Evolutionary conservation across 23 tunicate species (phyloP), one percentile per base, ranked within the genome.

Genomic region (Aplidium turbinatum): DNA sequence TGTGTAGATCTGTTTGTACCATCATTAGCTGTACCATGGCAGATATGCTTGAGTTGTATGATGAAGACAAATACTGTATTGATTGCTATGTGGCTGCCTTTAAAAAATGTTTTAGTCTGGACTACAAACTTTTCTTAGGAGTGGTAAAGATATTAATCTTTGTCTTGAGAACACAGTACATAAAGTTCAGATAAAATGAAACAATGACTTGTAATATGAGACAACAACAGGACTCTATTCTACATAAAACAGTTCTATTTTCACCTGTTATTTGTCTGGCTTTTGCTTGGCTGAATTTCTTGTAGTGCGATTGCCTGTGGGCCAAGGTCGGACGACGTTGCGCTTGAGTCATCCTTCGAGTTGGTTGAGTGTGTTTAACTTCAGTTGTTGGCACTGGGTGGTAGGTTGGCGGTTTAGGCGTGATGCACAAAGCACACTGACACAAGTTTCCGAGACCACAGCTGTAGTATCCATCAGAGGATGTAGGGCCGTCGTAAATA

Each of bases 361-460:
- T 38, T 25, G 80, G 68, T 42, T 75, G 79, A 0, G 38, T 50
- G 26, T 20, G 55, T 27, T 51, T 33, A n/a, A 63, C 52, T 4
- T 2, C 32, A 34, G 16, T 52, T 24, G 53, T 35, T 0, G 25
- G 47, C 11, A 27, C 33, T 1, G 58, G 79, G 3, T 72, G 63
- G 31, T 53, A 82, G 4, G 83, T 61, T 29, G 80, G 80, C 24
- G 75, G 65, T 55, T 71, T 31, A 5, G 89, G 85, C 2, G 58
- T 73, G 28, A 83, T 75, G 75, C 97, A 91, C 34, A 84, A 47
- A 1, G 86, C 81, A 47, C 89, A 83, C 32, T 84, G 82, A 57
- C 97, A 91, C 4, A 91, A 35, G 75, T 91, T 78, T 2, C 97
- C 97, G 22, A 74, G 63, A 1, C 91, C 90, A 50, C 97, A 91